These are phyloP conservation scores for Peromyscus californicus DNA, from an alignment of 2,113 vertebrate species.

Conservation along the genomic window DNA sequence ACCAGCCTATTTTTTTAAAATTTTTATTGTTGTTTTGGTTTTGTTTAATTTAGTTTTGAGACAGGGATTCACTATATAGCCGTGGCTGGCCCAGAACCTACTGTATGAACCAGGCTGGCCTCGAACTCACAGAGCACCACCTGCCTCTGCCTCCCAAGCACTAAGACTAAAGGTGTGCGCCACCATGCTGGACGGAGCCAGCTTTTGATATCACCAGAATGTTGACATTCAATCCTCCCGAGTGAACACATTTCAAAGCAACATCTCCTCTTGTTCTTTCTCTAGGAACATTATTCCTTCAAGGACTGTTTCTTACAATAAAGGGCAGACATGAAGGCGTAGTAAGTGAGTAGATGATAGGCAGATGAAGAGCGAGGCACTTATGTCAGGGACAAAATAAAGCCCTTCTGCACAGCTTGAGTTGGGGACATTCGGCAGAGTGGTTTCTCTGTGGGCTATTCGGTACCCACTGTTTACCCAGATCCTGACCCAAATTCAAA, in stretches of 20 bases:
- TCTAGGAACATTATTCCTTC: background rate
- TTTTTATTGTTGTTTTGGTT: background rate
- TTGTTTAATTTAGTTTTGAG: background rate
- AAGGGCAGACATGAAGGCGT: background rate
- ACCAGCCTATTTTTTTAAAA: background rate
- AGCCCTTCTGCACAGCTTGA: background rate
- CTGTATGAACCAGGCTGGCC: background rate
- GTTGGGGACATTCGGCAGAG: background rate
- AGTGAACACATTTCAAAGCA: background rate
- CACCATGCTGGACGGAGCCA: background rate
- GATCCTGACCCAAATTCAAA: constrained; percentile 18
- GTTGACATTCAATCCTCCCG: background rate
- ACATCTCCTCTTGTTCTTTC: constrained; percentile 13
- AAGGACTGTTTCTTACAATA: background rate
- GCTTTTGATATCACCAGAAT: background rate
- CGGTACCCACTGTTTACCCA: background rate
- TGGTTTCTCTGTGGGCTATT: background rate
- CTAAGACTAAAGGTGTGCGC: background rate
- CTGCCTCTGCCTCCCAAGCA: background rate
- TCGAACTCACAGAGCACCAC: background rate
- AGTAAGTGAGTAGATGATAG: background rate
- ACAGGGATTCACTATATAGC: background rate
- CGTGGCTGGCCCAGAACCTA: background rate
- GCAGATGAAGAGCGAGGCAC: background rate
- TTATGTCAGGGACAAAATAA: background rate